Evolutionary conservation across 2,113 vertebrate species (phyloP).

Genomic region (Sphaerodactylus townsendi): DNA sequence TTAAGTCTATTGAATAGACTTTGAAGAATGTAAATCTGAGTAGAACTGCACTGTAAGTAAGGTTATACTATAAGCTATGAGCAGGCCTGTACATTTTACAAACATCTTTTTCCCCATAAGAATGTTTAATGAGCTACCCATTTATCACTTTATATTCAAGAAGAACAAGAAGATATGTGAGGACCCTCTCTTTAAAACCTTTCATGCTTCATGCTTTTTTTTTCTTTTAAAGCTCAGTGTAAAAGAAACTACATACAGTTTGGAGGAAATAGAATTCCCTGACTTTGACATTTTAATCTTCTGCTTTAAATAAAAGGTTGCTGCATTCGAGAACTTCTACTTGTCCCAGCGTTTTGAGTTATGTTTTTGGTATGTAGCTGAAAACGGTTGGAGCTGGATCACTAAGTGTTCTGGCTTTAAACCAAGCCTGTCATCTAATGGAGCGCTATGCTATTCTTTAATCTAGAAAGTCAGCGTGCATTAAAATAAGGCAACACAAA

Average conservation of each 20-base stretch:
- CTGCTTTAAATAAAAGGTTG: constrained; percentile 39
- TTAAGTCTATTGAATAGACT: no score
- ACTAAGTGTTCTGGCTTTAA: constrained; percentile 70
- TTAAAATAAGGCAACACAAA: constrained; percentile 72
- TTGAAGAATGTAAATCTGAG: no score
- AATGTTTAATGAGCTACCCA: neutral
- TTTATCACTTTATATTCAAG: neutral
- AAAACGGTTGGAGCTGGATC: constrained; percentile 66
- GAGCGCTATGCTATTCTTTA: constrained; percentile 71
- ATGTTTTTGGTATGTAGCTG: constrained; percentile 60
- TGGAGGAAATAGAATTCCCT: neutral
- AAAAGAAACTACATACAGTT: constrained; percentile 24
- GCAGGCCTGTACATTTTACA: no score
- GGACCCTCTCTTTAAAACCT: neutral
- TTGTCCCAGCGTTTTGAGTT: constrained; percentile 63
- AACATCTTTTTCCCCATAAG: neutral
- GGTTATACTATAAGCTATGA: no score
- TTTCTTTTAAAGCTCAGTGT: constrained; percentile 17
- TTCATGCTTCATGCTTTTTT: neutral
- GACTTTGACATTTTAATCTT: constrained; percentile 17
- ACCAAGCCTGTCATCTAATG: constrained; percentile 76
- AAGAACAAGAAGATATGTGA: neutral
- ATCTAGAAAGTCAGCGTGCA: constrained; percentile 69
- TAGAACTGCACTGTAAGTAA: no score
- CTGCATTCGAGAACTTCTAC: constrained; percentile 52